Conservation (phyloP, 1,140 invertebrate species). For the Drosophila kohkoa region DNA sequence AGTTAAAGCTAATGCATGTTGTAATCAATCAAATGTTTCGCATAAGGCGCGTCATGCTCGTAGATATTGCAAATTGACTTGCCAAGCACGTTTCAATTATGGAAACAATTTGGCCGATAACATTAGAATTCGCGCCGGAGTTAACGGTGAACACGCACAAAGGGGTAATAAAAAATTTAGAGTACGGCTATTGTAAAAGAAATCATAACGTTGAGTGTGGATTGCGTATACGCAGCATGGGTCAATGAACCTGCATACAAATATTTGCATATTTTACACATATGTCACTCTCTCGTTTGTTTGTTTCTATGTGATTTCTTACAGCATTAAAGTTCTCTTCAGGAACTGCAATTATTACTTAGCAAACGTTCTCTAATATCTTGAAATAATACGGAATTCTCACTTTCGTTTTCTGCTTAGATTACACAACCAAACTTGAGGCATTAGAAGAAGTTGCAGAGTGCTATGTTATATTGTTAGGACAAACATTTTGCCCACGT, state of each 20-base stretch:
- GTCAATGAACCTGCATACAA: slow-evolving; percentile 63
- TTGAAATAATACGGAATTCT: slow-evolving; percentile 42
- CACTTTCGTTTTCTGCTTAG: slow-evolving; percentile 65
- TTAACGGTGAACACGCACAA: slow-evolving; percentile 65
- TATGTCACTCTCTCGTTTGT: background rate
- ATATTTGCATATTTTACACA: background rate
- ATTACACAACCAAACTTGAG: slow-evolving; percentile 50
- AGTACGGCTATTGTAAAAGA: slow-evolving; percentile 61
- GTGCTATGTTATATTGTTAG: slow-evolving; percentile 16
- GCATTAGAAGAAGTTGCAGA: slow-evolving; percentile 1
- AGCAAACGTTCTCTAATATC: slow-evolving; percentile 48
- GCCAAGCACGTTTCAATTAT: slow-evolving; percentile 75
- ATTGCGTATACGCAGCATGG: slow-evolving; percentile 55
- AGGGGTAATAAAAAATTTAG: slow-evolving; percentile 67
- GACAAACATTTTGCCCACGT: slow-evolving; percentile 25
- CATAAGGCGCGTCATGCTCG: background rate
- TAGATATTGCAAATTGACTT: slow-evolving; percentile 12
- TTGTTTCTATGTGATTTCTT: background rate
- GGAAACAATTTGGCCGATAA: slow-evolving; percentile 61
- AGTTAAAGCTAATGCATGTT: too few species aligned
- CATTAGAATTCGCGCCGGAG: slow-evolving; percentile 35
- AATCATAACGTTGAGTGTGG: slow-evolving; percentile 54
- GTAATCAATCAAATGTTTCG: slow-evolving; percentile 2
- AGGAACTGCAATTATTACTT: slow-evolving; percentile 25
- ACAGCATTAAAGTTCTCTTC: background rate